These are phyloP conservation scores for Nyctereutes procyonoides DNA, from an alignment of 2,113 vertebrate species.

Conservation along the genomic window DNA sequence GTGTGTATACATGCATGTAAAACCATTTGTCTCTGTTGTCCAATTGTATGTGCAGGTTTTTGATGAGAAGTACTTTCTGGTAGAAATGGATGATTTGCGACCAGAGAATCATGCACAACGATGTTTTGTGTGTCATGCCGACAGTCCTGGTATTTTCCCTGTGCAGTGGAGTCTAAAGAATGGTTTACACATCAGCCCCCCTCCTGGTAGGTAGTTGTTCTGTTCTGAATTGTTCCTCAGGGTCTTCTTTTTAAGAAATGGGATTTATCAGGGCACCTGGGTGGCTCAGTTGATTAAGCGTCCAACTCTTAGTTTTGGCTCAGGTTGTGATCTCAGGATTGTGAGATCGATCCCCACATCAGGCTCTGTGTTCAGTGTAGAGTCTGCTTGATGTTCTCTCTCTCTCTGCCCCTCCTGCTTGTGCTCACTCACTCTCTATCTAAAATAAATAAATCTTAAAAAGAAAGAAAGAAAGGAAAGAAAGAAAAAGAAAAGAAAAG, in stretches of 20 bases:
- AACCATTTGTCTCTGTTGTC: slow-evolving; percentile 39
- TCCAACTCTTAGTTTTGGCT: too few relatives aligned
- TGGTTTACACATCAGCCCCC: slow-evolving; percentile 92
- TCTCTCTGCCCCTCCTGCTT: too few relatives aligned
- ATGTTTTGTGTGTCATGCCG: slow-evolving; percentile 86
- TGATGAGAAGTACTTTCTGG: slow-evolving; percentile 93
- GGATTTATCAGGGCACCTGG: too few relatives aligned
- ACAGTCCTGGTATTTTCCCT: slow-evolving; percentile 89
- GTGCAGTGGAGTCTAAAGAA: slow-evolving; percentile 97
- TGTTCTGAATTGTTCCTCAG: background rate
- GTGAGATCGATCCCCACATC: too few relatives aligned
- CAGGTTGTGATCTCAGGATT: too few relatives aligned
- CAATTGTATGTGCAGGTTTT: slow-evolving; percentile 89
- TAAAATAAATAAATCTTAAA: too few relatives aligned
- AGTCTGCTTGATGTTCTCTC: too few relatives aligned
- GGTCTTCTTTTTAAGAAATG: background rate
- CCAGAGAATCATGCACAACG: slow-evolving; percentile 83
- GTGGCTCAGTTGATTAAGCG: too few relatives aligned
- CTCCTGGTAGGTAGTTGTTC: slow-evolving; percentile 88
- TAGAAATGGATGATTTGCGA: slow-evolving; percentile 94
- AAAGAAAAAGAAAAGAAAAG: too few relatives aligned
- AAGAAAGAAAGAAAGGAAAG: too few relatives aligned
- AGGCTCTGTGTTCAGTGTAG: too few relatives aligned
- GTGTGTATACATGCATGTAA: background rate
- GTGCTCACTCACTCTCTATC: too few relatives aligned